These are phyloP conservation scores for Drosophila paracracens DNA, from an alignment of 2,888 invertebrate species.

Conservation along the genomic window DNA sequence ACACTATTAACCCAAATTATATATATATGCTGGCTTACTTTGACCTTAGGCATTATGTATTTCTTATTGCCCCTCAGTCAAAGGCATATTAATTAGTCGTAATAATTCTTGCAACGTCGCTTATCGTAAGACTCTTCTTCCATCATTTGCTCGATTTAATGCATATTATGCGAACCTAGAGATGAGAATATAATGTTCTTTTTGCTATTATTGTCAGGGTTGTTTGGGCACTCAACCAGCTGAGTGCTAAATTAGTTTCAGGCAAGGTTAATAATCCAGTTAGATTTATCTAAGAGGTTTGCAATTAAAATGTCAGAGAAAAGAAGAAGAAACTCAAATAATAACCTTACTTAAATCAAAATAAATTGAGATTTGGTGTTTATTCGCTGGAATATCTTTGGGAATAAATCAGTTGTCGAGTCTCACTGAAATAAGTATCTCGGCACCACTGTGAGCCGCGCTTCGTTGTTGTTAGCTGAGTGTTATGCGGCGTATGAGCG, in stretches of 20 bases:
- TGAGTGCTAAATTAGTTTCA: not conserved
- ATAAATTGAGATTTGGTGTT: not conserved
- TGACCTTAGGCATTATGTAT: not conserved
- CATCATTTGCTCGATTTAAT: not conserved
- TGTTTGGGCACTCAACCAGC: not conserved
- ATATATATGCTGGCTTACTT: not conserved
- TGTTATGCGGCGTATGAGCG: constrained; percentile 52
- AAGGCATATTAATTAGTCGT: not conserved
- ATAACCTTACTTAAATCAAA: not conserved
- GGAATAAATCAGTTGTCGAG: not conserved
- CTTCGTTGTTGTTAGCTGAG: not conserved
- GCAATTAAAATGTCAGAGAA: not conserved
- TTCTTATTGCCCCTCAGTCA: not conserved
- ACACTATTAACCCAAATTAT: not conserved
- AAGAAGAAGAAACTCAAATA: too few relatives aligned
- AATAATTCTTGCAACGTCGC: not conserved
- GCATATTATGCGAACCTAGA: not conserved
- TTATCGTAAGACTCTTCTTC: not conserved
- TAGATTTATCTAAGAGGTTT: not conserved
- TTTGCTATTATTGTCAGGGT: not conserved
- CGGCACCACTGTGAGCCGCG: constrained; percentile 14
- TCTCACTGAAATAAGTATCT: not conserved
- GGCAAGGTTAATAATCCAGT: not conserved
- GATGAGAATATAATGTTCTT: not conserved
- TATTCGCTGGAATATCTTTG: not conserved